These are phyloP conservation scores for Halotydeus destructor DNA, from an alignment of 1,140 invertebrate species.

Conservation along the genomic window DNA sequence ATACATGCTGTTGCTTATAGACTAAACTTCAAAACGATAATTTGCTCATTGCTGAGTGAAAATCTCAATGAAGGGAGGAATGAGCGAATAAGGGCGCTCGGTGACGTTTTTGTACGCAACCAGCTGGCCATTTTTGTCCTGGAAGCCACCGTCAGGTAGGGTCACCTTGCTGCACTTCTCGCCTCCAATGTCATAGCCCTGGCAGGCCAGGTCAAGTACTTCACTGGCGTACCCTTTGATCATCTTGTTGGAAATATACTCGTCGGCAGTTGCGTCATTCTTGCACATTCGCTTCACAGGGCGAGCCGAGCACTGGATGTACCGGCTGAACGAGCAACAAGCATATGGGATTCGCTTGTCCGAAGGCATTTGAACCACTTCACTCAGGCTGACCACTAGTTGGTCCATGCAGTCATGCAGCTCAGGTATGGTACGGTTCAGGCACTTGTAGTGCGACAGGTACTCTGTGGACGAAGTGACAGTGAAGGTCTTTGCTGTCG, in stretches of 20 bases:
- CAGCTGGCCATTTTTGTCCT: background rate
- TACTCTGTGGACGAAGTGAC: slow-evolving; percentile 4
- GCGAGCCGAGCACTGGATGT: slow-evolving; percentile 2
- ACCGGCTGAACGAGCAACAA: slow-evolving; percentile 12
- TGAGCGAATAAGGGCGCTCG: slow-evolving; percentile 5
- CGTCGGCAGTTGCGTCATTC: slow-evolving; percentile 9
- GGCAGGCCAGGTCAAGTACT: slow-evolving; percentile 11
- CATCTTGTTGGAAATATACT: slow-evolving; percentile 11
- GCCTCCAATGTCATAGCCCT: slow-evolving; percentile 8
- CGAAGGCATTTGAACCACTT: background rate
- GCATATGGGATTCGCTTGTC: slow-evolving; percentile 9
- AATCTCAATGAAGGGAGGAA: slow-evolving; percentile 10
- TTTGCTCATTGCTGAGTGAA: slow-evolving; percentile 9
- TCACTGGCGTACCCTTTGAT: slow-evolving; percentile 14
- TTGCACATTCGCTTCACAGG: slow-evolving; percentile 1
- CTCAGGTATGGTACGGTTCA: background rate
- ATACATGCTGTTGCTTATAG: too few relatives aligned
- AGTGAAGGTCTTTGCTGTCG: background rate
- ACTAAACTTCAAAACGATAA: too few relatives aligned
- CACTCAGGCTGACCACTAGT: slow-evolving; percentile 3
- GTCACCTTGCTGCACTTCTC: slow-evolving; percentile 11
- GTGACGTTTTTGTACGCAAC: slow-evolving; percentile 2
- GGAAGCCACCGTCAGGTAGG: slow-evolving; percentile 10
- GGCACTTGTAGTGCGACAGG: slow-evolving; percentile 9
- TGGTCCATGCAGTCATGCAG: slow-evolving; percentile 13